Percentiles rank a stretch among this genome's conserved stretches.
phyloP scores from a whole-genome alignment of 2,888 invertebrate genomes.

The Morpho helenor region DNA sequence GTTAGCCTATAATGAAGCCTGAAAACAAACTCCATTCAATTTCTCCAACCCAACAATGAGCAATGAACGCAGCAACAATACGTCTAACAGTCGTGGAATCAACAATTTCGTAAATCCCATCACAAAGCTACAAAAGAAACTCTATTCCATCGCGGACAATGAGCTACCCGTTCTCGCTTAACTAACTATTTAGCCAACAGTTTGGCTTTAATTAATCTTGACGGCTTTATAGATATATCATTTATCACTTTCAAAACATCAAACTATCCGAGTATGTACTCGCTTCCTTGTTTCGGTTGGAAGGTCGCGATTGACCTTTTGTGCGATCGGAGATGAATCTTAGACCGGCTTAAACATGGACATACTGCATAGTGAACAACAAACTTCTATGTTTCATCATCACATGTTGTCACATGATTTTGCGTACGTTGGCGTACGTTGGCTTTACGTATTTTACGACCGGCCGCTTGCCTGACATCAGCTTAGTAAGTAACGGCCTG shows the following conservation, averaged over 20 bases:
- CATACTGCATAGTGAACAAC: too few relatives aligned
- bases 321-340: background rate
- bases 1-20: background rate
- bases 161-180: conserved; percentile 53
- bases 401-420: too few relatives aligned
- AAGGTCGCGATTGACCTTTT: conserved; percentile 23
- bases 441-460: too few relatives aligned
- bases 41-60: conserved; percentile 7
- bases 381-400: too few relatives aligned
- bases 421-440: too few relatives aligned
- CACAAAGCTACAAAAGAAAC: conserved; percentile 25
- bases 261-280: conserved; percentile 39
- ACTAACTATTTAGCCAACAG: conserved; percentile 73
- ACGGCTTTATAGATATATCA: conserved; percentile 62
- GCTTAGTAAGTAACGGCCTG: too few relatives aligned
- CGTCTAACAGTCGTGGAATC: conserved; percentile 20
- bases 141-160: conserved; percentile 37
- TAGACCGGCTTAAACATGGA: too few relatives aligned
- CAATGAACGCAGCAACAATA: conserved; percentile 8
- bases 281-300: conserved; percentile 41
- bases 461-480: too few relatives aligned
- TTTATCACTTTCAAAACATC: conserved; percentile 65
- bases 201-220: conserved; percentile 73
- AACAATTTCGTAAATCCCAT: conserved; percentile 24
- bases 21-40: conserved; percentile 6